Evolutionary conservation across 1,140 invertebrate species (phyloP).

Genomic region (Diachasma alloeum): DNA sequence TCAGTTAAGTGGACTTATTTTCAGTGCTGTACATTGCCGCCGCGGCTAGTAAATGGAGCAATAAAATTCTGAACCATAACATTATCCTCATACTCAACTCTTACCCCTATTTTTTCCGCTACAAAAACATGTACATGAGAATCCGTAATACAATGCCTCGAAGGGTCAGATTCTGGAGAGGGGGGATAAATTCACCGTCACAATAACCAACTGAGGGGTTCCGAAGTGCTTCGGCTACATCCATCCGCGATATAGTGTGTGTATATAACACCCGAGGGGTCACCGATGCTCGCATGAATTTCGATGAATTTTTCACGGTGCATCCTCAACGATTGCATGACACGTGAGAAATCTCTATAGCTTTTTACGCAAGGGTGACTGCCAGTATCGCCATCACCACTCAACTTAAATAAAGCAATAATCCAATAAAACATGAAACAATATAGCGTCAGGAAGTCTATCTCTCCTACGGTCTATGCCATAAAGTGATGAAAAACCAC

Average conservation of each 20-base stretch:
- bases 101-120: slow-evolving; percentile 29
- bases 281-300: slow-evolving; percentile 8
- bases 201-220: slow-evolving; percentile 8
- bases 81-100: slow-evolving; percentile 40
- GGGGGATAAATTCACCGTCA: slow-evolving; percentile 23
- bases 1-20: too few relatives aligned
- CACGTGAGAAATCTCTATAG: neutral
- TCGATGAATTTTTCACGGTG: slow-evolving; percentile 11
- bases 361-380: neutral
- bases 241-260: neutral
- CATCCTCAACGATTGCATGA: neutral
- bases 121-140: slow-evolving; percentile 41
- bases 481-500: neutral
- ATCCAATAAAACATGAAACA: neutral
- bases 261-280: slow-evolving; percentile 7
- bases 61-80: slow-evolving; percentile 48
- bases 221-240: neutral
- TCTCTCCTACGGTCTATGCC: neutral
- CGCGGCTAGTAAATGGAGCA: slow-evolving; percentile 14
- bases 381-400: neutral
- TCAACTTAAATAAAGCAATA: neutral
- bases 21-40: neutral
- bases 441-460: neutral
- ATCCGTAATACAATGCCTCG: slow-evolving; percentile 50
- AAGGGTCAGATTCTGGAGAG: slow-evolving; percentile 51